These are phyloP conservation scores for Mesaphorura yosii DNA, from an alignment of 1,140 invertebrate species.

Conservation along the genomic window DNA sequence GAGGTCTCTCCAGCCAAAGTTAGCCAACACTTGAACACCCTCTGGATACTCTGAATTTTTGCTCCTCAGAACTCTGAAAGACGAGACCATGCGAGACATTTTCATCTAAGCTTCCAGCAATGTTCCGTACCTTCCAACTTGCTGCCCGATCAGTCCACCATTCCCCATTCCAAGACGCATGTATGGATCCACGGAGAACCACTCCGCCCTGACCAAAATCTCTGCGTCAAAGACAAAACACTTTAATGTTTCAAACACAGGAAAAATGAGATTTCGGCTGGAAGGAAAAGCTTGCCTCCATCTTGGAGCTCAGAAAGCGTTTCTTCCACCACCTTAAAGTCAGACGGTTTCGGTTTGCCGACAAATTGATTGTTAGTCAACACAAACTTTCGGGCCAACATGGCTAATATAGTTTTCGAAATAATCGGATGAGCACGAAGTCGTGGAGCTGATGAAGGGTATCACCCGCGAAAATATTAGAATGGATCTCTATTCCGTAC, in stretches of 20 bases:
- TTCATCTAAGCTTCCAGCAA: neutral
- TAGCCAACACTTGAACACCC: neutral
- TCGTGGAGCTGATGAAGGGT: too few species aligned
- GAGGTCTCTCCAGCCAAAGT: slow-evolving; percentile 15
- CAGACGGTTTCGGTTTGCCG: slow-evolving; percentile 9
- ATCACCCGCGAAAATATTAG: too few species aligned
- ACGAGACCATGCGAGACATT: neutral
- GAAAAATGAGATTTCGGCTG: neutral
- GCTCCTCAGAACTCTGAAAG: slow-evolving; percentile 5
- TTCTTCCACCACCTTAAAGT: slow-evolving; percentile 19
- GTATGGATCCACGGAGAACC: slow-evolving; percentile 18
- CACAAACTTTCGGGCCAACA: too few species aligned
- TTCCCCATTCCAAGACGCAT: slow-evolving; percentile 11
- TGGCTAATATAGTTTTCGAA: too few species aligned
- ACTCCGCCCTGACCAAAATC: slow-evolving; percentile 17
- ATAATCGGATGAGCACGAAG: too few species aligned
- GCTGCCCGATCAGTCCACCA: neutral
- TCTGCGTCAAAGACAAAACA: slow-evolving; percentile 5
- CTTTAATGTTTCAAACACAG: neutral
- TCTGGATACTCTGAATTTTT: slow-evolving; percentile 1
- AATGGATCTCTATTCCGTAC: too few species aligned
- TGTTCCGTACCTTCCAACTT: slow-evolving; percentile 9
- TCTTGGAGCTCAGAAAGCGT: slow-evolving; percentile 9
- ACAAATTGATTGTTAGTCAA: slow-evolving; percentile 6
- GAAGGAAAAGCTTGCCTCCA: slow-evolving; percentile 8